Evolutionary conservation across 2,797 vertebrate species (phyloP).

Genomic region (Pelobates cultripes): DNA sequence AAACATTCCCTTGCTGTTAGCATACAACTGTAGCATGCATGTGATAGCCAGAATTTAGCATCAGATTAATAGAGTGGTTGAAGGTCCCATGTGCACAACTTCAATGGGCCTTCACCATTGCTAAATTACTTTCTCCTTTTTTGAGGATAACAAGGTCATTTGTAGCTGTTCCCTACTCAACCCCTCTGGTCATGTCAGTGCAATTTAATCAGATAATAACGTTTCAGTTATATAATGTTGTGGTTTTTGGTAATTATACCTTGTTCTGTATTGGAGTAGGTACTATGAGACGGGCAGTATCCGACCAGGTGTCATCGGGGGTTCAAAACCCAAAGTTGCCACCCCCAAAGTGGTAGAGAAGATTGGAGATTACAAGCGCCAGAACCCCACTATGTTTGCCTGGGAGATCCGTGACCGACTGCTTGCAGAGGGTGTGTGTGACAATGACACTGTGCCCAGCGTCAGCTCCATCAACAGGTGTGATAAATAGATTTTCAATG

Average conservation of each 20-base stretch:
- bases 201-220: too few species aligned
- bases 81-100: too few species aligned
- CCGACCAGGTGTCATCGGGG: conserved; percentile 89
- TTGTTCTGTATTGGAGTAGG: conserved; percentile 75
- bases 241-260: conserved; percentile 64
- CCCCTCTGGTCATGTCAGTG: too few species aligned
- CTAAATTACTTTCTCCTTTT: too few species aligned
- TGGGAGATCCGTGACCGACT: conserved; percentile 92
- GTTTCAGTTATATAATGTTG: not conserved
- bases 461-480: conserved; percentile 94
- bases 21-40: too few species aligned
- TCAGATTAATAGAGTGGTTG: too few species aligned
- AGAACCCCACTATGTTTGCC: conserved; percentile 93
- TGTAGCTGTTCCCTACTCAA: too few species aligned
- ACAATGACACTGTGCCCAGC: conserved; percentile 88
- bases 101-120: too few species aligned
- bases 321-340: conserved; percentile 91
- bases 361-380: conserved; percentile 90
- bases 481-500: not conserved
- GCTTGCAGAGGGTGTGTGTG: conserved; percentile 86
- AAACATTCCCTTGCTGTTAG: too few species aligned
- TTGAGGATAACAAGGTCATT: too few species aligned
- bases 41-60: too few species aligned
- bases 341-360: conserved; percentile 93
- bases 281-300: conserved; percentile 95